Conservation (phyloP, 2,113 vertebrate genomes). For the Stictonetta naevosa region DNA sequence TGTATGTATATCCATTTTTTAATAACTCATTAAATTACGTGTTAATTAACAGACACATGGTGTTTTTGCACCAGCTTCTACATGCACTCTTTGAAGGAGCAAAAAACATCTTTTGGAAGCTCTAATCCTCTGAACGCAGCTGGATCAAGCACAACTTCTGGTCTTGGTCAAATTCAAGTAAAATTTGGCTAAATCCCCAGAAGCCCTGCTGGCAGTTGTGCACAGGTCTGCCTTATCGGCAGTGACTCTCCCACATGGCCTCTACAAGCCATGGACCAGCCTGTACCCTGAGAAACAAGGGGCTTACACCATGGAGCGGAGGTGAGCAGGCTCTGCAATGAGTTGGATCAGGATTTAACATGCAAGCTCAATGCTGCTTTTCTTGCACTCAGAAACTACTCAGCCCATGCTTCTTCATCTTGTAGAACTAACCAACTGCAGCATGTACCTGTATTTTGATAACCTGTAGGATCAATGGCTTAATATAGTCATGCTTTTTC, state of each 20-base stretch:
- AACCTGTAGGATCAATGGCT: neutral
- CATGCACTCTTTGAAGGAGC: neutral
- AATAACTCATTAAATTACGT: neutral
- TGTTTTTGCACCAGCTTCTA: neutral
- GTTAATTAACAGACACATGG: neutral
- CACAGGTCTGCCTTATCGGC: accelerated
- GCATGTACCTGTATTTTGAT: neutral
- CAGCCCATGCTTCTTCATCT: neutral
- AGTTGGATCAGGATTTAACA: neutral
- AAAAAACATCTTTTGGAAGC: neutral
- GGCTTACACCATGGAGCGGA: neutral
- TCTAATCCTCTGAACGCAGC: neutral
- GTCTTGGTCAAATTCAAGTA: neutral
- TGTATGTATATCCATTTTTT: neutral
- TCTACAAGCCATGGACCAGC: neutral
- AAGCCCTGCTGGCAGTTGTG: neutral
- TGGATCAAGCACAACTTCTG: neutral
- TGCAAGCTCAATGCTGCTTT: neutral
- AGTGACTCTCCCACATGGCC: neutral
- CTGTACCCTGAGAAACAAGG: neutral
- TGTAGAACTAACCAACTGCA: neutral
- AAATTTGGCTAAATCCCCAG: neutral
- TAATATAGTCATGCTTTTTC: neutral
- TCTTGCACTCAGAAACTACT: neutral
- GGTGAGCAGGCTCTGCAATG: neutral